Percentiles rank a stretch among this genome's conserved stretches.
Evolutionary conservation across 2,888 invertebrate species (phyloP).

Genomic region (Yponomeuta evonymella): DNA sequence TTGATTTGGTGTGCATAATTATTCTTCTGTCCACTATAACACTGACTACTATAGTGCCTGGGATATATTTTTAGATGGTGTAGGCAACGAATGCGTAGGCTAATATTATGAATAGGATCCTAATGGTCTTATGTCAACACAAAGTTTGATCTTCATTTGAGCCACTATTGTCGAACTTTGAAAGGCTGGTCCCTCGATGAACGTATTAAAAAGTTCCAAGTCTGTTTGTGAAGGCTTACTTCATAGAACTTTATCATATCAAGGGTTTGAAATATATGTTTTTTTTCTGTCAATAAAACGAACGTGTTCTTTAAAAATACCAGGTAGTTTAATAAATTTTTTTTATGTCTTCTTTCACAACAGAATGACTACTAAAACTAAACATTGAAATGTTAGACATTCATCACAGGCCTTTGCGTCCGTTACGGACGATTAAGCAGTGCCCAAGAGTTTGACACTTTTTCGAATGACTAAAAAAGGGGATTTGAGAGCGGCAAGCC

Average conservation of each 20-base stretch:
- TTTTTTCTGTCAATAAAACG: neutral
- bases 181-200: neutral
- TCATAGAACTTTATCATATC: neutral
- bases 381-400: too few species aligned
- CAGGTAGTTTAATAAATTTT: slow-evolving; percentile 18
- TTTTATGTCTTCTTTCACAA: slow-evolving; percentile 10
- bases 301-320: neutral
- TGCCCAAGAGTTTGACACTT: too few species aligned
- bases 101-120: neutral
- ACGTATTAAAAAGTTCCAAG: neutral
- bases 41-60: too few species aligned
- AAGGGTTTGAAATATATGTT: neutral
- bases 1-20: too few species aligned
- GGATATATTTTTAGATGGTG: too few species aligned
- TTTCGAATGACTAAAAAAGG: too few species aligned
- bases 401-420: too few species aligned
- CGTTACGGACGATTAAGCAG: too few species aligned
- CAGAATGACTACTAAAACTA: too few species aligned
- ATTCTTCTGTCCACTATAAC: too few species aligned
- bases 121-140: neutral
- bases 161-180: neutral
- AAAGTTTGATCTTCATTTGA: neutral
- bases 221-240: neutral
- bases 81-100: too few species aligned
- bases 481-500: too few species aligned